Evolutionary conservation across 2,888 invertebrate genomes (phyloP), one percentile per base, ranked within the genome.

Genomic region (Electrophaes corylata): DNA sequence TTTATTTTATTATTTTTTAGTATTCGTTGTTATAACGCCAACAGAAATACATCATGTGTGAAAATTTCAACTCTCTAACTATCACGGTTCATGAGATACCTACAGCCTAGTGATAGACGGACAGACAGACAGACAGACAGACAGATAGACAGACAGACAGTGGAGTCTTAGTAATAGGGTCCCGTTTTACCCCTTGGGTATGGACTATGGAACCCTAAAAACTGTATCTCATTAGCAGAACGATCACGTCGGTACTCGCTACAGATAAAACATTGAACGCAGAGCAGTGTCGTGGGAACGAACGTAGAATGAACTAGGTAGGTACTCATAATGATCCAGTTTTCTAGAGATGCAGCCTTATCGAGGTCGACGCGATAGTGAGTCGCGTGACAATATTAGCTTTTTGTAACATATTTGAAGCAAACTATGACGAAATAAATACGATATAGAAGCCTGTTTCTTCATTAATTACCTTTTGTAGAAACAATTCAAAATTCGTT

Each of bases 201-300:
- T n/a, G n/a, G n/a, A n/a, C n/a, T n/a, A n/a, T n/a, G n/a, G n/a
- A n/a, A n/a, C n/a, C n/a, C n/a, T n/a, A n/a, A n/a, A 78, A 83
- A 79, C 69, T 75, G 72, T 76, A 69, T 75, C 80, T 86, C 79
- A 84, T 87, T 87, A 85, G 73, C 66, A 79, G 76, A 83, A 78
- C 74, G 79, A 83, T 84, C 88, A 86, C 84, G 86, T 88, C 75
- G 79, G 72, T 72, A 72, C 85, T 88, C 75, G 79, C 72, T 72
- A 72, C 65, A 79, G 80, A 83, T 81, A 79, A 78, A 84, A 73
- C 79, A 76, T 83, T 82, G 76, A 74, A 73, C 72, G 70, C 73
- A 75, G 76, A 71, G 76, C 81, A 81, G 80, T 79, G 82, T 85
- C 91, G 90, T 91, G 91, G 87, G 91, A 91, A 91, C 79, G 66